Percentiles rank a stretch among this genome's conserved stretches.
Evolutionary conservation across 2,888 invertebrate genomes (phyloP).

Genomic region (Sphecodes monilicornis): DNA sequence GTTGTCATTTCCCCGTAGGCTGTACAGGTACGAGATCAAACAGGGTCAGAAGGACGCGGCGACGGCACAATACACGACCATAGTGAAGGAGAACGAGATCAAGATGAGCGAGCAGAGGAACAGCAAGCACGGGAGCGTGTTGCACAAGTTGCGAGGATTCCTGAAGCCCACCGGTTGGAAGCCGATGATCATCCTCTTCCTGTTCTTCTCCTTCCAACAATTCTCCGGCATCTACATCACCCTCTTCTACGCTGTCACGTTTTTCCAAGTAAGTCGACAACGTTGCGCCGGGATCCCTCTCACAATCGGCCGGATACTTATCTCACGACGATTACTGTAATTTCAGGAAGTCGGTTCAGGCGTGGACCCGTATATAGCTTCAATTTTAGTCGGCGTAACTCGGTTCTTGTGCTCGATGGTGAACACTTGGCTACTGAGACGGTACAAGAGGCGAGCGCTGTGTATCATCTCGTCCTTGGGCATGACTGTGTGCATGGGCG

Average conservation of each 20-base stretch:
- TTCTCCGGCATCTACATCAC: slow-evolving; percentile 88
- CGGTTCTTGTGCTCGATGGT: slow-evolving; percentile 87
- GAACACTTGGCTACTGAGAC: slow-evolving; percentile 86
- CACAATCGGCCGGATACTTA: neutral
- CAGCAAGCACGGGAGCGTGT: slow-evolving; percentile 79
- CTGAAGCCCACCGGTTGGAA: slow-evolving; percentile 87
- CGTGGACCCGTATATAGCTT: slow-evolving; percentile 86
- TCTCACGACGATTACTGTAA: neutral
- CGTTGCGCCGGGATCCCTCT: neutral
- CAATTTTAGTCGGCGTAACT: slow-evolving; percentile 86
- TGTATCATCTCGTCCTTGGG: slow-evolving; percentile 86
- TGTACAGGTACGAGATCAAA: slow-evolving; percentile 76
- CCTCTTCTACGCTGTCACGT: slow-evolving; percentile 87
- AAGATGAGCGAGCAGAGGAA: slow-evolving; percentile 83
- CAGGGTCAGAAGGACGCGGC: slow-evolving; percentile 81
- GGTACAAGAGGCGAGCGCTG: slow-evolving; percentile 85
- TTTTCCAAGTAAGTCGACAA: slow-evolving; percentile 85
- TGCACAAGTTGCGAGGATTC: slow-evolving; percentile 84
- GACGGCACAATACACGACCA: slow-evolving; percentile 85
- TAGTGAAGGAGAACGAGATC: slow-evolving; percentile 86
- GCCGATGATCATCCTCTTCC: slow-evolving; percentile 86
- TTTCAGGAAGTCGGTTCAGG: slow-evolving; percentile 85
- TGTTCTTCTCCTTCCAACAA: slow-evolving; percentile 87
- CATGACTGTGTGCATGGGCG: slow-evolving; percentile 86
- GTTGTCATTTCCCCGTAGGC: slow-evolving; percentile 58